Percentiles rank a stretch among this genome's conserved stretches.
phyloP scores from a whole-genome alignment of 2,888 invertebrate species.

The Mesochorus sp. region DNA sequence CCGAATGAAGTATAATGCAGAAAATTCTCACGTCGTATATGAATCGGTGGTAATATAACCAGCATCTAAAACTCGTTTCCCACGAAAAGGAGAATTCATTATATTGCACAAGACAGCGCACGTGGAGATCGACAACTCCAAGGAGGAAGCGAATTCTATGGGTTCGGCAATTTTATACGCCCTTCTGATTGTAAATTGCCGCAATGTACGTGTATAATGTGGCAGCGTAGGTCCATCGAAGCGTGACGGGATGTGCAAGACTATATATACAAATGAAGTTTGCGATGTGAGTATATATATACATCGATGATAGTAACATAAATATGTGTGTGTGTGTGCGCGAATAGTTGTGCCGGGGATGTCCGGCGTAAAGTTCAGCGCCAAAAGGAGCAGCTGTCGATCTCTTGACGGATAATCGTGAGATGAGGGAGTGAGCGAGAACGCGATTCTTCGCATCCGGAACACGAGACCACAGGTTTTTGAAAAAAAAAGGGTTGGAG shows the following conservation, averaged over 20 bases:
- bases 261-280: slow-evolving; percentile 24
- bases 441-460: slow-evolving; percentile 46
- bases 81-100: not conserved
- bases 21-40: not conserved
- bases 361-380: slow-evolving; percentile 57
- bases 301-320: not conserved
- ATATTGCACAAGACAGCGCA: not conserved
- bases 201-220: slow-evolving; percentile 4
- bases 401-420: slow-evolving; percentile 33
- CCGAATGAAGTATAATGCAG: too few relatives aligned
- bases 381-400: slow-evolving; percentile 52
- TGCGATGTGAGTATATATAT: not conserved
- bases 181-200: not conserved
- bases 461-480: slow-evolving; percentile 37
- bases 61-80: not conserved
- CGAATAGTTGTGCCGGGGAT: slow-evolving; percentile 21
- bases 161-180: not conserved
- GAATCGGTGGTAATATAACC: not conserved
- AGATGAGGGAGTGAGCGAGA: slow-evolving; percentile 30
- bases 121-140: not conserved
- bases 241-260: slow-evolving; percentile 30
- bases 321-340: not conserved
- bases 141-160: not conserved
- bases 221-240: slow-evolving; percentile 8
- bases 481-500: slow-evolving; percentile 51